phyloP scores from a whole-genome alignment of 2,113 vertebrate genomes.

The Pimephales promelas region DNA sequence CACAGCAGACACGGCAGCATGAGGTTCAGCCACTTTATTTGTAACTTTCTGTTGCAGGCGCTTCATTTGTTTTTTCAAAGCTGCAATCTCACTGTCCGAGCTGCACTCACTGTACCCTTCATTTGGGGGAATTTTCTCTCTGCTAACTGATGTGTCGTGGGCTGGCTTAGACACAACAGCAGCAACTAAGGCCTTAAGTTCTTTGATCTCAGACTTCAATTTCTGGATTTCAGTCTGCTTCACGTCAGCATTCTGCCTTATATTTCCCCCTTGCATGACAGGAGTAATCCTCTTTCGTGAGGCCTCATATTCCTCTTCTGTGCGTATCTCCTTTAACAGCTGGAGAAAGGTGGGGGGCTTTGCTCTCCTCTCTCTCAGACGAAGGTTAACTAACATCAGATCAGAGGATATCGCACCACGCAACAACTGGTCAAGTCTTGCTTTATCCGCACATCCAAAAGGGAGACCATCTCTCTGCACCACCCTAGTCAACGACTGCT shows the following conservation, averaged over 20 bases:
- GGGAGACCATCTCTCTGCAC: too few relatives aligned
- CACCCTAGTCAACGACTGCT: too few relatives aligned
- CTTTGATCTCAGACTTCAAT: constrained; percentile 44
- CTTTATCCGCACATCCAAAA: too few relatives aligned
- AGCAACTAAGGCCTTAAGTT: constrained; percentile 36
- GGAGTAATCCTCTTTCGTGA: constrained; percentile 11
- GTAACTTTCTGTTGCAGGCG: constrained; percentile 18
- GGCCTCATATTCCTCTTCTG: not conserved
- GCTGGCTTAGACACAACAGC: not conserved
- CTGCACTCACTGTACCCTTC: not conserved
- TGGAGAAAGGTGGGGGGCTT: not conserved
- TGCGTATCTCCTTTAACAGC: not conserved
- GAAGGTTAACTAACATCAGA: constrained; percentile 1
- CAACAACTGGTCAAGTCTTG: not conserved
- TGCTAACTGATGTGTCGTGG: not conserved
- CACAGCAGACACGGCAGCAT: constrained; percentile 4
- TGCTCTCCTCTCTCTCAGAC: constrained; percentile 8
- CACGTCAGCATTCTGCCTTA: constrained; percentile 17
- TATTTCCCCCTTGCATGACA: constrained; percentile 13
- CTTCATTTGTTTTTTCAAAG: constrained; percentile 39
- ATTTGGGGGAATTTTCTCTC: not conserved
- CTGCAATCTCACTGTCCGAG: constrained; percentile 6
- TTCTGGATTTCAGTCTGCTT: constrained; percentile 40
- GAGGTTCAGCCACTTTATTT: constrained; percentile 14
- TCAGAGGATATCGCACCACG: constrained; percentile 2